Conservation (phyloP, 2,888 invertebrate genomes). For the Xestoiulus laeticollis region DNA sequence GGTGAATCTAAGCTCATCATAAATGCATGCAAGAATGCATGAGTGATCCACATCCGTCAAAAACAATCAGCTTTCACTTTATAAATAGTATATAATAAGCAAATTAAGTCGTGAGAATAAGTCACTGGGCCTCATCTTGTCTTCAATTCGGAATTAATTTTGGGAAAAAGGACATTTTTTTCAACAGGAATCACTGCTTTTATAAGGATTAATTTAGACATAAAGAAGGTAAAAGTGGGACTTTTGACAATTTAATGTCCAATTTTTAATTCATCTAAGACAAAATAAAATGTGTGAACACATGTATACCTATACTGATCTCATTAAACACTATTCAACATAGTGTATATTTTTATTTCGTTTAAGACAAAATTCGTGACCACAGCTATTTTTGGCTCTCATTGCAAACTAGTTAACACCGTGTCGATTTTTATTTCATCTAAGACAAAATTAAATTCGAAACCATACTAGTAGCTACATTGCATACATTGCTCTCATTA, state of each 20-base stretch:
- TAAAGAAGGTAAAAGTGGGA: not conserved
- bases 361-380: no score
- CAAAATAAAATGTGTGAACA: no score
- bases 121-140: not conserved
- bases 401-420: no score
- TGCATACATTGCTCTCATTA: no score
- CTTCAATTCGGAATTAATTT: not conserved
- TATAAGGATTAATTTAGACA: not conserved
- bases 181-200: not conserved
- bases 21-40: not conserved
- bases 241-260: not conserved
- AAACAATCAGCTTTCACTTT: not conserved
- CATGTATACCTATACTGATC: no score
- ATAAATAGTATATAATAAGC: not conserved
- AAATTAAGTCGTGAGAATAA: not conserved
- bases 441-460: no score
- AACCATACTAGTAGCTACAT: no score
- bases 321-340: no score
- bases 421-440: no score
- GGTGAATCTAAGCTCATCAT: not conserved
- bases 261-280: no score
- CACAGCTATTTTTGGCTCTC: no score
- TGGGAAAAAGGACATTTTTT: not conserved
- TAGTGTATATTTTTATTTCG: no score
- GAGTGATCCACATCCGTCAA: conserved; percentile 8